Percentiles rank a stretch among this genome's conserved stretches.
phyloP scores from a whole-genome alignment of 2,888 invertebrate genomes.

The Aphidius colemani region DNA sequence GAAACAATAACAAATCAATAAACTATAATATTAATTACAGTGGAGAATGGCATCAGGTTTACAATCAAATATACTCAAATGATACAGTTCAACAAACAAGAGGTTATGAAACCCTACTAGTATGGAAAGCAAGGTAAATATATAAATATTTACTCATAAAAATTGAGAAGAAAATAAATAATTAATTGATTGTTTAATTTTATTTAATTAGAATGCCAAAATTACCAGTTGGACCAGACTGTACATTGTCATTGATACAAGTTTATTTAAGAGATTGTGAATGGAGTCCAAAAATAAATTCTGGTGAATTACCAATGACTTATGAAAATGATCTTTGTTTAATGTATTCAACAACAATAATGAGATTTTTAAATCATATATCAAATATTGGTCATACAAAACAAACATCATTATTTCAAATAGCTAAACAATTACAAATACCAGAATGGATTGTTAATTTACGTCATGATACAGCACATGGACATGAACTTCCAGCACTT shows the following conservation, averaged over 20 bases:
- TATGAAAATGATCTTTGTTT: conserved; percentile 63
- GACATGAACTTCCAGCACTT: conserved; percentile 69
- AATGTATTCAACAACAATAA: conserved; percentile 68
- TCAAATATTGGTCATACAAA: conserved; percentile 64
- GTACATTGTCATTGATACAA: conserved; percentile 52
- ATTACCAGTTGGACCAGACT: conserved; percentile 53
- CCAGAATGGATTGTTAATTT: conserved; percentile 82
- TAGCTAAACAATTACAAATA: conserved; percentile 70
- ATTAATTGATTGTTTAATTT: not conserved
- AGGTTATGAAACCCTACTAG: conserved; percentile 48
- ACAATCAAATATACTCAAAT: conserved; percentile 52
- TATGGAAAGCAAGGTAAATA: conserved; percentile 55
- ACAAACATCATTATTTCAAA: conserved; percentile 63
- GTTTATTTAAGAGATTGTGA: conserved; percentile 52
- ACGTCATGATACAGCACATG: conserved; percentile 79
- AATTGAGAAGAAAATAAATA: not conserved
- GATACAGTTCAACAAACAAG: conserved; percentile 44
- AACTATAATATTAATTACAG: conserved; percentile 32
- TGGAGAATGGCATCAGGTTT: conserved; percentile 52
- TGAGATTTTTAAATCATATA: conserved; percentile 71
- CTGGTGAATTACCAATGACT: conserved; percentile 43
- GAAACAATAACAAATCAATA: conserved; percentile 5
- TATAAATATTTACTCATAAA: conserved; percentile 5
- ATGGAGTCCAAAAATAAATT: conserved; percentile 48
- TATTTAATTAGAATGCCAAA: conserved; percentile 44